Evolutionary conservation across 2,113 vertebrate genomes (phyloP).

Genomic region (Hymenochirus boettgeri): DNA sequence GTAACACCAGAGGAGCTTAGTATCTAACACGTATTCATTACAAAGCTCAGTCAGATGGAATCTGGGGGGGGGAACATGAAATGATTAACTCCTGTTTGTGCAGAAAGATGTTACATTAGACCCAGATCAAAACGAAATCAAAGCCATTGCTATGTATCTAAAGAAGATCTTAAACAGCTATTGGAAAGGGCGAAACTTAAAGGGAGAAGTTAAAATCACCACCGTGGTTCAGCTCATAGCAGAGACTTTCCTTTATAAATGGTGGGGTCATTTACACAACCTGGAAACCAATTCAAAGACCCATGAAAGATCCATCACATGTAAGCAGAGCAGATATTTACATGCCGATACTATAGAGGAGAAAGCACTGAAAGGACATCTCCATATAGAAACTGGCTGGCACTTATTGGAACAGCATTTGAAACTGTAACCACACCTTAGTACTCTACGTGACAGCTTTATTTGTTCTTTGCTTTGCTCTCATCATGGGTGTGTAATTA

Average conservation of each 20-base stretch:
- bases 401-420: no score
- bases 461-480: no score
- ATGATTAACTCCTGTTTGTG: conserved; percentile 93
- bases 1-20: conserved; percentile 84
- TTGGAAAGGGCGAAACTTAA: conserved; percentile 71
- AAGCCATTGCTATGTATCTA: conserved; percentile 84
- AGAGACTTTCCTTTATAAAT: conserved; percentile 86
- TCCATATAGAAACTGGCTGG: no score
- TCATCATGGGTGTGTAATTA: no score
- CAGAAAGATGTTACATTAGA: conserved; percentile 83
- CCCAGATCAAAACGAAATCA: conserved; percentile 89
- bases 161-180: conserved; percentile 82
- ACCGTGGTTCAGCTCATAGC: conserved; percentile 92
- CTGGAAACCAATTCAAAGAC: conserved; percentile 81
- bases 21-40: conserved; percentile 94
- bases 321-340: conserved; percentile 50
- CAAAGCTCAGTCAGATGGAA: conserved; percentile 88
- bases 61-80: conserved; percentile 98
- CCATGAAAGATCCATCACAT: conserved; percentile 83
- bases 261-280: conserved; percentile 89
- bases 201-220: conserved; percentile 79
- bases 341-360: no score
- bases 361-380: no score
- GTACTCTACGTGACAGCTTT: no score
- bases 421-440: no score